A percentile compares a stretch with the other conserved stretches of the same genome.
These are phyloP conservation scores for Hypsibius dujardini DNA, from an alignment of 1,140 invertebrate genomes.

Conservation along the genomic window DNA sequence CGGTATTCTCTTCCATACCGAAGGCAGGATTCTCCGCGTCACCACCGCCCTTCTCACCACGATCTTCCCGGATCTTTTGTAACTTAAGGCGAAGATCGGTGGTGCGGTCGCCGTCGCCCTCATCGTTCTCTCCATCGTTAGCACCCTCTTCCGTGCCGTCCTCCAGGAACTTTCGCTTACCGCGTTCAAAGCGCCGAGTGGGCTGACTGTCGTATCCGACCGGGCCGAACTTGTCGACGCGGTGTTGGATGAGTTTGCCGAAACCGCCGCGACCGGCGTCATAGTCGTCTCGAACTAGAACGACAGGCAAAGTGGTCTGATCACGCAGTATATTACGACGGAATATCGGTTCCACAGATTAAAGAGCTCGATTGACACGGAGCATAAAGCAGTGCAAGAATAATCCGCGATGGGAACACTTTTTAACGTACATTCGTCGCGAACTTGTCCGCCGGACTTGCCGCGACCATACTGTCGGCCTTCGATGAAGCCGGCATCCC, in stretches of 20 bases:
- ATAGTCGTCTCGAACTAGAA: conserved; percentile 65
- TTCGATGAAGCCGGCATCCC: conserved; percentile 97
- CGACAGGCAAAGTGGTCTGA: too few relatives aligned
- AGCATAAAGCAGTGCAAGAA: too few relatives aligned
- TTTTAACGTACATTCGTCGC: conserved; percentile 57
- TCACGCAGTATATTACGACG: too few relatives aligned
- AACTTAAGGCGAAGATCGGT: conserved; percentile 5
- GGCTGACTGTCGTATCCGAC: not conserved
- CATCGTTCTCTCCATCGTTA: not conserved
- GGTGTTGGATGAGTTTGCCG: conserved; percentile 71
- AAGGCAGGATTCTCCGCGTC: too few relatives aligned
- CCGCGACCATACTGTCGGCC: conserved; percentile 94
- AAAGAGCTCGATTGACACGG: too few relatives aligned
- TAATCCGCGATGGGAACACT: too few relatives aligned
- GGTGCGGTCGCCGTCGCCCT: not conserved
- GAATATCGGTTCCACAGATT: too few relatives aligned
- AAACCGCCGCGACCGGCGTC: conserved; percentile 89
- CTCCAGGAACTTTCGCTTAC: not conserved
- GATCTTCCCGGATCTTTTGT: not conserved
- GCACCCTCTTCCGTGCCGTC: not conserved
- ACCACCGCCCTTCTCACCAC: not conserved
- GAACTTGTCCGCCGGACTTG: conserved; percentile 92
- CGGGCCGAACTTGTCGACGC: conserved; percentile 21
- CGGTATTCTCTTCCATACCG: too few relatives aligned
- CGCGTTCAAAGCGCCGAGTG: not conserved